Conservation (phyloP, 23 tunicate species). For the Corella eumyota region DNA sequence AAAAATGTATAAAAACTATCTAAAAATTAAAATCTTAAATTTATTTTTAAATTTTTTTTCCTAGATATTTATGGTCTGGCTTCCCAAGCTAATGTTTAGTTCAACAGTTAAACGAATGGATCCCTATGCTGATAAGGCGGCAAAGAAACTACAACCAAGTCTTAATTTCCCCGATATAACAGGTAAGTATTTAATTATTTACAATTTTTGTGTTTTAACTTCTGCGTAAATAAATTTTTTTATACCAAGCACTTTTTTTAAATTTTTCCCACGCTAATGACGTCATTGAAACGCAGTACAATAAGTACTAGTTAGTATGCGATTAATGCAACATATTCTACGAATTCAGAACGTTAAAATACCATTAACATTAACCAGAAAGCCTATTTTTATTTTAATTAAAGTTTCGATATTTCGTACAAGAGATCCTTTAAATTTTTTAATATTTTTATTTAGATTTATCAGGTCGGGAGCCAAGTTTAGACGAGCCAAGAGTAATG, state of each 20-base stretch:
- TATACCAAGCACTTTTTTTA: not conserved
- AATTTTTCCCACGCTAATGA: not conserved
- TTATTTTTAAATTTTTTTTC: too few species aligned
- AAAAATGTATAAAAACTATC: too few species aligned
- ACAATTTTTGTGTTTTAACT: too few species aligned
- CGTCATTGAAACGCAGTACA: not conserved
- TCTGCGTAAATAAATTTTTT: too few species aligned
- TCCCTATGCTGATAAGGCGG: slow-evolving; percentile 53
- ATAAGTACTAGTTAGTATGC: not conserved
- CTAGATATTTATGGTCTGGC: slow-evolving; percentile 79
- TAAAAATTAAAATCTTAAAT: too few species aligned
- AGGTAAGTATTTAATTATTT: slow-evolving; percentile 56
- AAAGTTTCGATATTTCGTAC: too few species aligned
- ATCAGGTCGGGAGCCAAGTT: slow-evolving; percentile 41
- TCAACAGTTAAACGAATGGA: slow-evolving; percentile 77
- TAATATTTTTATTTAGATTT: slow-evolving; percentile 19
- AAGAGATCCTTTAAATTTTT: too few species aligned
- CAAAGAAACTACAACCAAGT: slow-evolving; percentile 11
- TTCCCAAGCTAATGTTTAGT: slow-evolving; percentile 74
- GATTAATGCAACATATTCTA: too few species aligned
- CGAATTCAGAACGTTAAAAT: too few species aligned
- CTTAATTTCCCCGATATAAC: slow-evolving; percentile 41
- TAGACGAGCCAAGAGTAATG: slow-evolving; percentile 19
- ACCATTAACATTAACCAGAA: too few species aligned
- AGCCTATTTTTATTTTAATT: too few species aligned